These are phyloP conservation scores for Pygoscelis antarcticus DNA, from an alignment of 2,113 vertebrate species.

Conservation along the genomic window DNA sequence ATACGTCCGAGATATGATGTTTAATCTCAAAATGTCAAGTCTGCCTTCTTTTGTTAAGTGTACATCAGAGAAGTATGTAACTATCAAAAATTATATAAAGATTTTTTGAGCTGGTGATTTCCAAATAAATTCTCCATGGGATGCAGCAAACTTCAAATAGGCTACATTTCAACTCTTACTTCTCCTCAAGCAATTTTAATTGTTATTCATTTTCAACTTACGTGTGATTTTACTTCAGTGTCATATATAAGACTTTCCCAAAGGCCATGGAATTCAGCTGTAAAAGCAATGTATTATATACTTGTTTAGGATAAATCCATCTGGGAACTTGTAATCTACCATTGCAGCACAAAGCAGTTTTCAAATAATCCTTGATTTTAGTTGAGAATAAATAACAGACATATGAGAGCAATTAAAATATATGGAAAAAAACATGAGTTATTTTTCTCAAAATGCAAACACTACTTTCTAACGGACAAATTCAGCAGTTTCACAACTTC, in stretches of 20 bases:
- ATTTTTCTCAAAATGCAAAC: neutral
- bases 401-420: neutral
- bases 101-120: neutral
- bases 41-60: neutral
- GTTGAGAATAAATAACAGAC: neutral
- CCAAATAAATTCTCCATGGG: neutral
- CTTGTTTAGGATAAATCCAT: neutral
- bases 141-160: neutral
- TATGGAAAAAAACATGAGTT: neutral
- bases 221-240: constrained; percentile 87
- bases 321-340: neutral
- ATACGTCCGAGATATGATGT: rapidly evolving
- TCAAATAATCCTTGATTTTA: neutral
- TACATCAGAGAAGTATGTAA: neutral
- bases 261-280: constrained; percentile 93
- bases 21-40: neutral
- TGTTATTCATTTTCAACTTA: constrained; percentile 63
- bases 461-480: neutral
- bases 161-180: neutral
- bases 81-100: neutral
- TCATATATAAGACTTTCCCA: constrained; percentile 98
- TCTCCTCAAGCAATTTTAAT: neutral
- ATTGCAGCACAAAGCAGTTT: neutral
- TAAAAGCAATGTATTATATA: constrained; percentile 37
- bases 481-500: neutral